A percentile compares a stretch with the other conserved stretches of the same genome.
Evolutionary conservation across 2,888 invertebrate genomes (phyloP).

Genomic region (Stenchaetothrips biformis): DNA sequence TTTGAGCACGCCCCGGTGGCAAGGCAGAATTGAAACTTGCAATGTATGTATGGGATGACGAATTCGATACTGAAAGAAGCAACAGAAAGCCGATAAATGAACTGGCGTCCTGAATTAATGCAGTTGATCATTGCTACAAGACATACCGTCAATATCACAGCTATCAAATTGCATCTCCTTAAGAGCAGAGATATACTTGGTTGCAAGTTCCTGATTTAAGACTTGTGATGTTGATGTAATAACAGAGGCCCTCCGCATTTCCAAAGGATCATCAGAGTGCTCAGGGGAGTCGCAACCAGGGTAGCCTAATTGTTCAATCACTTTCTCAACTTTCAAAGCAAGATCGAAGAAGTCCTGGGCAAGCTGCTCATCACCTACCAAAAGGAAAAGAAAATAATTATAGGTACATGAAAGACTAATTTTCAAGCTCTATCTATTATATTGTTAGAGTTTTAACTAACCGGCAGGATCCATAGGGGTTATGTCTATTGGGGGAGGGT

Average conservation of each 20-base stretch:
- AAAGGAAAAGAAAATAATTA: not conserved
- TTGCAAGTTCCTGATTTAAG: constrained; percentile 13
- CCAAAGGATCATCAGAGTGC: constrained; percentile 19
- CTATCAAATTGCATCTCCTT: constrained; percentile 35
- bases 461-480: not conserved
- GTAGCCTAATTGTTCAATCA: constrained; percentile 7
- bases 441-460: not conserved
- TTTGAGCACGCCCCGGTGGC: constrained; percentile 28
- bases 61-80: constrained; percentile 28
- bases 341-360: constrained; percentile 19
- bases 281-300: constrained; percentile 20
- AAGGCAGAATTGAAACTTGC: constrained; percentile 21
- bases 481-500: constrained; percentile 21
- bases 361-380: not conserved
- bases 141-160: constrained; percentile 37
- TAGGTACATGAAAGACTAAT: not conserved
- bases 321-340: constrained; percentile 6
- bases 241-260: not conserved
- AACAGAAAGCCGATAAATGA: constrained; percentile 21
- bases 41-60: constrained; percentile 26
- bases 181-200: constrained; percentile 32
- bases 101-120: not conserved
- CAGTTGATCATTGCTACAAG: not conserved
- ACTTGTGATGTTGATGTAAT: constrained; percentile 7
- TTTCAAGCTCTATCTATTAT: not conserved